Conservation (phyloP, 2,113 vertebrate species). For the Apodemus sylvaticus region DNA sequence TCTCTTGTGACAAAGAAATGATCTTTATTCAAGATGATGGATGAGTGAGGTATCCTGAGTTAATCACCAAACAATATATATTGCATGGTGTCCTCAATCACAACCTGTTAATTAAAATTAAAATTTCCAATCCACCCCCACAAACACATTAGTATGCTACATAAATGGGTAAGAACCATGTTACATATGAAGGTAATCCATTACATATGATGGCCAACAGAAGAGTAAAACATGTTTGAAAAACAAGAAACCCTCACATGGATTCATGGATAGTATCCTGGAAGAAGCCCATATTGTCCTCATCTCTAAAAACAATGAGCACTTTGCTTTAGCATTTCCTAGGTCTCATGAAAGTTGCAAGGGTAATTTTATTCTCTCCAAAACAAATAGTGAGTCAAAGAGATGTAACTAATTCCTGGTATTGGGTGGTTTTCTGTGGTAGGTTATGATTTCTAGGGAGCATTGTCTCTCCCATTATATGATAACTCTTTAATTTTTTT, state of each 20-base stretch:
- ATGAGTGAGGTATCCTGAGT: neutral
- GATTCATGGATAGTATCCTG: neutral
- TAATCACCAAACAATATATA: neutral
- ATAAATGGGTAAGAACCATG: neutral
- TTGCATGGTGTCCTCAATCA: neutral
- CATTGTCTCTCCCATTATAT: neutral
- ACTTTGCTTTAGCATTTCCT: neutral
- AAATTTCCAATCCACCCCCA: neutral
- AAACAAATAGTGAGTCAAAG: neutral
- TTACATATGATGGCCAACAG: neutral
- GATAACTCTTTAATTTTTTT: neutral
- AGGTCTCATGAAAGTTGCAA: neutral
- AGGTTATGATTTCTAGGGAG: neutral
- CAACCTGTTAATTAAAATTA: neutral
- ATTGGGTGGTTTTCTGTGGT: neutral
- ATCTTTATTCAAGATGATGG: neutral
- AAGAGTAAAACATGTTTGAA: neutral
- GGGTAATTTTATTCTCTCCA: neutral
- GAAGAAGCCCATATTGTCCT: neutral
- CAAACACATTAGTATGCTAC: neutral
- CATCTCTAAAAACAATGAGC: neutral
- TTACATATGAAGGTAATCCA: neutral
- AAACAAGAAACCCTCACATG: neutral
- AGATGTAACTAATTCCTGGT: neutral
- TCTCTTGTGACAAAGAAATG: neutral